Base-by-base conservation (phyloP, 1,140 invertebrate species). In the Heliconius congener region DNA sequence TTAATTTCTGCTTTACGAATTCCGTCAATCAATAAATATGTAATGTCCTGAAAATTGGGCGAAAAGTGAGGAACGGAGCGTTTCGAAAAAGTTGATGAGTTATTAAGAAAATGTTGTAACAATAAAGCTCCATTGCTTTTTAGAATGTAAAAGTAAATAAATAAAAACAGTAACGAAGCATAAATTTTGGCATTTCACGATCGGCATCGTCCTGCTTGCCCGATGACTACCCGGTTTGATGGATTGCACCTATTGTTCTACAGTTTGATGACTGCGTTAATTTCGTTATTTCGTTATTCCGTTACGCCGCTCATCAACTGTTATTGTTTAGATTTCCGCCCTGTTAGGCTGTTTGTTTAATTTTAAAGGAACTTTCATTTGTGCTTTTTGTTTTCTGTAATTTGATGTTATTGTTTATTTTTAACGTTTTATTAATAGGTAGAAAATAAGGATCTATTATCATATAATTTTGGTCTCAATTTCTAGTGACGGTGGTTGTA, bases 191-290 rank as follows among this genome's bases (percentile, higher is more conserved):
- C 60, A 16, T 30, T 66, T 66, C 27, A 27, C 23, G 23, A 66
- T 66, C 60, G 23, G 60, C 27, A 27, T 30, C 60, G 23, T 66
- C n/a, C 42, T 46, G 42, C 42, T 4, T 46, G 42, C 42, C 13
- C 60, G 60, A 66, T 66, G 23, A n/a, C 60, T 13, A 18, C 50
- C 50, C 50, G 60, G 23, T 66, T 66, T 66, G 60, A 66, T 66
- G 60, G 60, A 66, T 66, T 66, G 60, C 60, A 66, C 60, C 60
- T 66, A 66, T 66, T 66, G 60, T 66, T 66, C 60, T 16, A 66
- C 27, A 66, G 19, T 66, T 66, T 66, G 60, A 66, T 66, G 60
- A 66, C 60, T 66, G 60, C 60, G 60, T 66, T 66, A 66, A 66
- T 66, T 66, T 30, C 60, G 60, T 66, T 66, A 66, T 30, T 13